Evolutionary conservation across 2,113 vertebrate species (phyloP).

Genomic region (Clarias gariepinus): DNA sequence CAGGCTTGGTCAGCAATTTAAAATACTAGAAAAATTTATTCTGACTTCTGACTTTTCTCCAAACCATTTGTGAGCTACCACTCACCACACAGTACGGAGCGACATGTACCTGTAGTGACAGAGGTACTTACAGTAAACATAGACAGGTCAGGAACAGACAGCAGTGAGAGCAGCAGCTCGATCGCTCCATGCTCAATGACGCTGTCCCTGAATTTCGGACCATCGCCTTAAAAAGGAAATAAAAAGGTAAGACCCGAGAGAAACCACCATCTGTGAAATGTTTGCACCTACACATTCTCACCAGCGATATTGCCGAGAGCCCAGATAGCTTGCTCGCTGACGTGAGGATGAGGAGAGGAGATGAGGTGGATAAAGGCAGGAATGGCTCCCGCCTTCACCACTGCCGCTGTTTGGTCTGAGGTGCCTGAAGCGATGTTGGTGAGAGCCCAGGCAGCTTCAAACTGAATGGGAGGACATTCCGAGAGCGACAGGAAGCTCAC

Average conservation of each 20-base stretch:
- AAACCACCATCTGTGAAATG: background rate
- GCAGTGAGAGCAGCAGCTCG: constrained; percentile 76
- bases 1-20: background rate
- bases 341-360: constrained; percentile 81
- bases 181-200: constrained; percentile 89
- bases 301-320: constrained; percentile 93
- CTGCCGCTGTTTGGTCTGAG: constrained; percentile 84
- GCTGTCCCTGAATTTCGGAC: constrained; percentile 83
- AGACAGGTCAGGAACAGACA: constrained; percentile 81
- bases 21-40: background rate
- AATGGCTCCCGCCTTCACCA: constrained; percentile 87
- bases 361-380: constrained; percentile 85
- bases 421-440: constrained; percentile 93
- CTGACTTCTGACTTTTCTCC: background rate
- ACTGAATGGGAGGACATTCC: constrained; percentile 88
- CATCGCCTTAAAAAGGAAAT: constrained; percentile 77
- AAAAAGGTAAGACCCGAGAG: background rate
- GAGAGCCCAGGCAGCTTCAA: constrained; percentile 91
- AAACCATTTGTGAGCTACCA: background rate
- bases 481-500: constrained; percentile 79
- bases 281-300: constrained; percentile 54
- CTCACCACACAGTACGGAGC: background rate
- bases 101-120: background rate
- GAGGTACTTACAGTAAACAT: constrained; percentile 79
- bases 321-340: constrained; percentile 93